Base-by-base conservation (phyloP, 2,888 invertebrate species). In the Cepaea hortensis region DNA sequence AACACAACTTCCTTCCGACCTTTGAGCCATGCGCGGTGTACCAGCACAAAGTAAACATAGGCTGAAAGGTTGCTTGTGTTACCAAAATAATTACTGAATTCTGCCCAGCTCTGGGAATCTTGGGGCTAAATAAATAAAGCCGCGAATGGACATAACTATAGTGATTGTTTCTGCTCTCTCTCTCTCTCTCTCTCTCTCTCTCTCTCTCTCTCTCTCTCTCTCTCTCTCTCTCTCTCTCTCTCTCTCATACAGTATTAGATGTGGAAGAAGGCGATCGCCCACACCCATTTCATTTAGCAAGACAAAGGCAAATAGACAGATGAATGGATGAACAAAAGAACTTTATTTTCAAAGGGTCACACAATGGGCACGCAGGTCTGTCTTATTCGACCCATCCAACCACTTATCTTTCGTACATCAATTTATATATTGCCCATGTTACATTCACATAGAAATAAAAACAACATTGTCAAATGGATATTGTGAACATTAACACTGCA, bases 41-140 rank as follows among this genome's bases (percentile, higher is more conserved):
- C 65, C 70, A 70, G 70, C n/a, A 70, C 81, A 70, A 70, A 81
- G 83, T 83, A 73, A 83, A 83, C 83, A 83, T 20, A n/a, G 5
- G 20, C 61, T 55, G 73, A 83, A 76, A 76, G 77, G 84, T 77
- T 77, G 84, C 84, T 77, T 77, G 83, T 35, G 73, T 75, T 75
- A 61, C 4, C 46, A 81, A 81, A 81, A 81, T 70, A 81, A n/a
- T 23, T 50, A 68, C 79, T 20, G 46, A 55, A 13, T 35, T n/a
- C 62, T 62, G 46, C 81, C 23, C n/a, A 46, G 23, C n/a, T 9
- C 23, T 11, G n/a, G 20, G 23, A 35, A 55, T 65, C 81, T 55
- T 55, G 11, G 55, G 55, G 55, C 55, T 11, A 55, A n/a, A 23
- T 7, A n/a, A 23, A 70, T n/a, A 70, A n/a, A 13, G 20, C 23